Evolutionary conservation across 2,797 vertebrate species (phyloP).

Genomic region (Gouania willdenowi): DNA sequence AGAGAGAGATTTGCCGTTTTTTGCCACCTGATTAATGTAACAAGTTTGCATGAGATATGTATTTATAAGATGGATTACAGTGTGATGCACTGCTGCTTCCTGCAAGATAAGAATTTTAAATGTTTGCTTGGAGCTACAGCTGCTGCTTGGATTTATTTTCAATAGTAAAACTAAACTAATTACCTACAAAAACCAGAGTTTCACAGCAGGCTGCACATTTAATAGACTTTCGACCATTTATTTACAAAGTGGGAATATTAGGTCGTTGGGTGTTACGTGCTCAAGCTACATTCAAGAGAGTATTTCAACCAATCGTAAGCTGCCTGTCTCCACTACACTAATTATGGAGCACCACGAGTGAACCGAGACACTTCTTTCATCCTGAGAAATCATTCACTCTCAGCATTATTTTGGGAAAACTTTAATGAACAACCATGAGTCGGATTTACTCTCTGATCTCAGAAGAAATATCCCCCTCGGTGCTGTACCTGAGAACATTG

Average conservation of each 20-base stretch:
- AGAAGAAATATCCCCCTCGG: slow-evolving; percentile 13
- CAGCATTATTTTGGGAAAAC: background rate
- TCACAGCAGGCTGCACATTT: background rate
- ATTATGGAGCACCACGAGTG: slow-evolving; percentile 3
- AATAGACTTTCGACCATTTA: slow-evolving; percentile 17
- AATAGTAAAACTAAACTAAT: background rate
- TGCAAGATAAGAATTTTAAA: slow-evolving; percentile 32
- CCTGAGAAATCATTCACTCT: slow-evolving; percentile 13
- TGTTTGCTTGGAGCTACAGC: slow-evolving; percentile 12
- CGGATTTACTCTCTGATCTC: slow-evolving; percentile 21
- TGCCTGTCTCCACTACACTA: background rate
- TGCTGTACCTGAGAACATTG: slow-evolving; percentile 20
- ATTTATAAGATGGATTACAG: slow-evolving; percentile 35
- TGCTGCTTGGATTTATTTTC: background rate
- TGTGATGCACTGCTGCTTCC: slow-evolving; percentile 35
- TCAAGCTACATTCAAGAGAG: slow-evolving; percentile 6
- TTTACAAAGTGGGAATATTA: slow-evolving; percentile 12
- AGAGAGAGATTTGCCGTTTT: slow-evolving; percentile 29
- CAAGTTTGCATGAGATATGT: slow-evolving; percentile 31
- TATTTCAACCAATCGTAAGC: slow-evolving; percentile 10
- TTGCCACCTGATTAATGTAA: slow-evolving; percentile 45
- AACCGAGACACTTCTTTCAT: slow-evolving; percentile 5
- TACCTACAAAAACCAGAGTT: slow-evolving; percentile 8
- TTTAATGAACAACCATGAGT: slow-evolving; percentile 40
- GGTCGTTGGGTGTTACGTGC: background rate